These are phyloP conservation scores for Drosophila yakuba DNA, from an alignment of 1,140 invertebrate species.

Conservation along the genomic window DNA sequence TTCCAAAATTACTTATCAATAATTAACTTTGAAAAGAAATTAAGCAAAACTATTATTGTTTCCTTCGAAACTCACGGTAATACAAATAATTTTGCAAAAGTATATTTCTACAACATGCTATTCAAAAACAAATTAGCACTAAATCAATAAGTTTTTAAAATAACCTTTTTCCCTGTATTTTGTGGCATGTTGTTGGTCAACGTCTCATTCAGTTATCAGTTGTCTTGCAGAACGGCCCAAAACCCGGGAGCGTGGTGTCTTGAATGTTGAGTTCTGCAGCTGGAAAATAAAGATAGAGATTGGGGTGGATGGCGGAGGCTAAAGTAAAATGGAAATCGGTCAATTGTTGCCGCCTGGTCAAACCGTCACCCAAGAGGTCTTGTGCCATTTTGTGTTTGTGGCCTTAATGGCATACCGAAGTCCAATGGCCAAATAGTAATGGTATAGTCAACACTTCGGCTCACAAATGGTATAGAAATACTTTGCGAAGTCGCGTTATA, in stretches of 20 bases:
- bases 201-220: conserved; percentile 78
- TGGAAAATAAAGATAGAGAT: background rate
- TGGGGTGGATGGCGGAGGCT: background rate
- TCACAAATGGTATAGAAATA: conserved; percentile 19
- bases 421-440: conserved; percentile 32
- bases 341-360: conserved; percentile 74
- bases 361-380: conserved; percentile 51
- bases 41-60: no score
- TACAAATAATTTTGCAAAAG: background rate
- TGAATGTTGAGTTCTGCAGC: conserved; percentile 3
- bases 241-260: conserved; percentile 15
- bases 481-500: conserved; percentile 6
- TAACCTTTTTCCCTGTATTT: background rate
- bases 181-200: conserved; percentile 70
- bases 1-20: background rate
- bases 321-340: conserved; percentile 65
- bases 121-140: background rate
- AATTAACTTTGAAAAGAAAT: background rate
- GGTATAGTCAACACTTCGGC: conserved; percentile 25
- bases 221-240: conserved; percentile 24
- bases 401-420: conserved; percentile 67
- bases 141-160: no score
- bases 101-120: background rate
- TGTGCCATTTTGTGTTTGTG: conserved; percentile 70
- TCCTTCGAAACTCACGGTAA: no score